These are phyloP conservation scores for Phthorimaea operculella DNA, from an alignment of 1,140 invertebrate genomes.

Conservation along the genomic window DNA sequence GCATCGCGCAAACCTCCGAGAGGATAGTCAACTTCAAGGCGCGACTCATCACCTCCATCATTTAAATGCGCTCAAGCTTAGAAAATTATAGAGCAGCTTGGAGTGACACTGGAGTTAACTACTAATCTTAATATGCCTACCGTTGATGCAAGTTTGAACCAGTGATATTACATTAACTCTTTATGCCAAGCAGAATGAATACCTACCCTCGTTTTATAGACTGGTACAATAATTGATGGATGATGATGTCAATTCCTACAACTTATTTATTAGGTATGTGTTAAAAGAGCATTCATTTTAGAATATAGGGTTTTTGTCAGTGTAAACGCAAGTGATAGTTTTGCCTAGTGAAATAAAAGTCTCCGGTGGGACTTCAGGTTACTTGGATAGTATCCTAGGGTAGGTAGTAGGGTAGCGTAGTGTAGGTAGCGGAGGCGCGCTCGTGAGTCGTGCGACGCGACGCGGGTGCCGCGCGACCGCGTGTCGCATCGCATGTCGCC, in stretches of 20 bases:
- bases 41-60: constrained; percentile 86
- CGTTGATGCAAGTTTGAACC: too few relatives aligned
- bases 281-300: too few relatives aligned
- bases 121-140: not conserved
- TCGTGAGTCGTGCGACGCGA: not conserved
- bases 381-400: constrained; percentile 3
- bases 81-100: constrained; percentile 29
- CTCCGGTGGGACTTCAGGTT: not conserved
- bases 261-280: too few relatives aligned
- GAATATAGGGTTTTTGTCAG: too few relatives aligned
- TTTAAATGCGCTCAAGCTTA: constrained; percentile 69
- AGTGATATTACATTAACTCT: too few relatives aligned
- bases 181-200: too few relatives aligned
- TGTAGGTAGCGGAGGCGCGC: not conserved
- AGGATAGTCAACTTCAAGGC: constrained; percentile 92
- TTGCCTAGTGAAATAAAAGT: not conserved
- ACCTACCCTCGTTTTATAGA: too few relatives aligned
- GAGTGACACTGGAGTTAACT: not conserved
- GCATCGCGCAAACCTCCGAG: constrained; percentile 86
- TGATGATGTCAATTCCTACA: too few relatives aligned
- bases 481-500: constrained; percentile 8
- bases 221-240: too few relatives aligned
- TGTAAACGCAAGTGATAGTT: not conserved
- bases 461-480: constrained; percentile 5
- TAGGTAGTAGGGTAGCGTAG: constrained; percentile 4